A percentile compares a stretch with the other conserved stretches of the same genome.
These are phyloP conservation scores for Rhabdomys dilectus DNA, from an alignment of 2,113 vertebrate species.

Conservation along the genomic window DNA sequence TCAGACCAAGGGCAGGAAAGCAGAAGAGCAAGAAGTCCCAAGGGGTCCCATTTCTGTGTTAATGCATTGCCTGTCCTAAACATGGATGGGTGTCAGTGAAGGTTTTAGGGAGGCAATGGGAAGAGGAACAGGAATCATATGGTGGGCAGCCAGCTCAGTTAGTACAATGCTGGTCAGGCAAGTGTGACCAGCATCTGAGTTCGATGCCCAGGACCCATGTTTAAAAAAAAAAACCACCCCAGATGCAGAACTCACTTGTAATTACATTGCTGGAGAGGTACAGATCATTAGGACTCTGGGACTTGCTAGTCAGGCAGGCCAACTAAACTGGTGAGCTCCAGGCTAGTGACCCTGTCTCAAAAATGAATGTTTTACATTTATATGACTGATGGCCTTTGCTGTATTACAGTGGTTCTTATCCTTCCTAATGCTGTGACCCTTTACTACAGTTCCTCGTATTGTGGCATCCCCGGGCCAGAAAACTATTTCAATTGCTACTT, in stretches of 20 bases:
- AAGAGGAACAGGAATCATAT: no score
- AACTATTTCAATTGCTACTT: neutral
- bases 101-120: neutral
- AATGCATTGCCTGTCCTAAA: neutral
- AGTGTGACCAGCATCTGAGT: neutral
- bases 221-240: neutral
- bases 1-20: neutral
- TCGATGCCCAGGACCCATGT: neutral
- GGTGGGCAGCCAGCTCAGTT: neutral
- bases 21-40: neutral
- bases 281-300: neutral
- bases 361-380: neutral
- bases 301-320: no score
- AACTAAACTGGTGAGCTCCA: no score
- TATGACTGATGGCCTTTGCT: neutral
- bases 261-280: neutral
- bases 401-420: neutral
- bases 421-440: neutral
- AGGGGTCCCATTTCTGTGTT: fast-evolving
- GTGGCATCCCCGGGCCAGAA: neutral
- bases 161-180: neutral
- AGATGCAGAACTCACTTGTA: no score
- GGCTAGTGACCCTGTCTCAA: neutral
- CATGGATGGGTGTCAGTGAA: neutral
- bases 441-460: neutral